These are phyloP conservation scores for Ecliptopera silaceata DNA, from an alignment of 2,888 invertebrate species.

Conservation along the genomic window DNA sequence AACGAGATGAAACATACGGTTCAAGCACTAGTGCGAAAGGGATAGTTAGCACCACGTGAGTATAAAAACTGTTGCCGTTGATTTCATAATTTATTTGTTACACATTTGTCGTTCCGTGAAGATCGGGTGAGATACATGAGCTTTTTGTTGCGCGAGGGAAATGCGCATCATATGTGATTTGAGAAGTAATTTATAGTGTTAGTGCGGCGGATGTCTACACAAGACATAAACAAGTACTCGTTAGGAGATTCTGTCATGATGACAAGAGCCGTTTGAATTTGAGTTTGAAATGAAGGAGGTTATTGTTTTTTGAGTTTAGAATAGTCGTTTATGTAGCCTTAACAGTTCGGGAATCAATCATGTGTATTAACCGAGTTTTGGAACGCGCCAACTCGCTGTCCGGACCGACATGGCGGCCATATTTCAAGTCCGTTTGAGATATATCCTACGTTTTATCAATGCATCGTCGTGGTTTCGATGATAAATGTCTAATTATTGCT, in stretches of 20 bases:
- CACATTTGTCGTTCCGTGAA: constrained; percentile 83
- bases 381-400: constrained; percentile 76
- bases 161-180: constrained; percentile 80
- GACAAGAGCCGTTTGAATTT: constrained; percentile 22
- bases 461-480: constrained; percentile 80
- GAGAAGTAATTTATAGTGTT: constrained; percentile 79
- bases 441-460: constrained; percentile 79
- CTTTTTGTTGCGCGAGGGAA: constrained; percentile 78
- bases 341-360: constrained; percentile 71
- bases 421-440: constrained; percentile 78
- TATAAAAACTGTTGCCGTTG: constrained; percentile 78
- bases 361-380: constrained; percentile 71
- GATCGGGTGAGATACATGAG: constrained; percentile 79
- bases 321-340: constrained; percentile 21
- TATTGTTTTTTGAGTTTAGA: constrained; percentile 17
- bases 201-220: constrained; percentile 69
- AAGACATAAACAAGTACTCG: constrained; percentile 62
- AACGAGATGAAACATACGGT: constrained; percentile 52
- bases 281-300: constrained; percentile 8
- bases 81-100: constrained; percentile 83
- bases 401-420: constrained; percentile 69
- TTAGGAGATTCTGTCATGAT: constrained; percentile 34
- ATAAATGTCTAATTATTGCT: constrained; percentile 80
- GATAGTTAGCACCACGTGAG: constrained; percentile 57
- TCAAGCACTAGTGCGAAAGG: constrained; percentile 45